Percentiles rank a stretch among this genome's conserved stretches.
These are phyloP conservation scores for Rhyacophila brunnea DNA, from an alignment of 1,140 invertebrate species.

Conservation along the genomic window DNA sequence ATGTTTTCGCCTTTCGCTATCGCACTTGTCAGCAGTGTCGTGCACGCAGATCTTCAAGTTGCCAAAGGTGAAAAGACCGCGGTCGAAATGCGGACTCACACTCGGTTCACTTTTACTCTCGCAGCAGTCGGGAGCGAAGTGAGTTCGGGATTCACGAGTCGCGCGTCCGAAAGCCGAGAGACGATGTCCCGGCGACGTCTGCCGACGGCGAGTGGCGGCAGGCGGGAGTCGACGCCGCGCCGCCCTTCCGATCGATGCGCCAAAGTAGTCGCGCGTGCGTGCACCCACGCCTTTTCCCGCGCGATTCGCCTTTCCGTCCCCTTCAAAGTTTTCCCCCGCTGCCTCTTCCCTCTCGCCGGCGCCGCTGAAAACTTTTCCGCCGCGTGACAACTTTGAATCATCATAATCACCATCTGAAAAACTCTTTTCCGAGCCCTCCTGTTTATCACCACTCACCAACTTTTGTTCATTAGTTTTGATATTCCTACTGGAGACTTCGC, in stretches of 20 bases:
- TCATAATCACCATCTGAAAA: too few species aligned
- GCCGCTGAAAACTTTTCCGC: too few species aligned
- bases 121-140: not conserved
- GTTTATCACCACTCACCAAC: too few species aligned
- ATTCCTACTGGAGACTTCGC: too few species aligned
- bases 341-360: too few species aligned
- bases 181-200: constrained; percentile 1
- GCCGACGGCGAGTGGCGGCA: constrained; percentile 2
- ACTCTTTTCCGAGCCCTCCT: too few species aligned
- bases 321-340: too few species aligned
- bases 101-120: too few species aligned
- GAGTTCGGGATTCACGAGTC: not conserved
- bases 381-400: too few species aligned
- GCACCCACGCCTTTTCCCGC: constrained; percentile 1
- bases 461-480: too few species aligned
- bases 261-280: not conserved
- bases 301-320: not conserved
- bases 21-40: too few species aligned
- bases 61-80: not conserved
- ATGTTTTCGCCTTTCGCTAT: too few species aligned
- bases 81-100: not conserved
- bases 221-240: constrained; percentile 1
- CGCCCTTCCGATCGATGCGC: not conserved
- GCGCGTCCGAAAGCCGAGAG: not conserved
- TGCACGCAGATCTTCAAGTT: not conserved